A percentile compares a stretch with the other conserved stretches of the same genome.
These are phyloP conservation scores for Ophraella communa DNA, from an alignment of 2,888 invertebrate genomes.

Conservation along the genomic window DNA sequence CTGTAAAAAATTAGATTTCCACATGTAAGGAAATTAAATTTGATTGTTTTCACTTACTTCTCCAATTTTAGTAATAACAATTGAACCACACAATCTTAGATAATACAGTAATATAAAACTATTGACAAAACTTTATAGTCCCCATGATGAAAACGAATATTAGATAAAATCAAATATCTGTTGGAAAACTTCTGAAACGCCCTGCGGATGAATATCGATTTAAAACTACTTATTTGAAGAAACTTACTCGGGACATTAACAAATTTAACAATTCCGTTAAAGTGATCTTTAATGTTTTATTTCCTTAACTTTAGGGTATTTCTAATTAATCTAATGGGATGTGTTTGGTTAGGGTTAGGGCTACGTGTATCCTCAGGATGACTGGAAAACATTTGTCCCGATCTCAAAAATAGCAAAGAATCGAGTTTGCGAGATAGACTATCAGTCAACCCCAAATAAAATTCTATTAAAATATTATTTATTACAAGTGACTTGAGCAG, in stretches of 20 bases:
- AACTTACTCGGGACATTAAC: constrained; percentile 1
- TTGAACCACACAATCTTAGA: too few relatives aligned
- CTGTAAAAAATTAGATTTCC: constrained; percentile 22
- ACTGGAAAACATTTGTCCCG: constrained; percentile 26
- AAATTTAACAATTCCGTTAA: constrained; percentile 13
- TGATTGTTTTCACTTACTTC: neutral
- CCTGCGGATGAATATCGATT: neutral
- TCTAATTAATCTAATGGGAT: constrained; percentile 27
- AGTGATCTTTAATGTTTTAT: constrained; percentile 13
- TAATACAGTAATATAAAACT: too few relatives aligned
- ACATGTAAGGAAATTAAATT: constrained; percentile 26
- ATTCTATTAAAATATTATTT: constrained; percentile 14
- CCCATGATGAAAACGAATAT: neutral
- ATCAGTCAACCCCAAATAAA: constrained; percentile 19
- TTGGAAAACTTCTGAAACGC: neutral
- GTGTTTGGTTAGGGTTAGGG: constrained; percentile 13
- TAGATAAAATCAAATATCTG: neutral
- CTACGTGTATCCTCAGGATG: constrained; percentile 21
- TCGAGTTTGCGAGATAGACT: constrained; percentile 21
- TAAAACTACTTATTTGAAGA: neutral
- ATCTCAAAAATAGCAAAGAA: constrained; percentile 26
- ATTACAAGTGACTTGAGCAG: constrained; percentile 2
- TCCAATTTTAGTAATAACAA: too few relatives aligned
- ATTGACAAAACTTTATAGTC: neutral
- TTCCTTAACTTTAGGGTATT: constrained; percentile 22